phyloP scores from a whole-genome alignment of 2,797 vertebrate species.

The Aselliscus stoliczkanus region DNA sequence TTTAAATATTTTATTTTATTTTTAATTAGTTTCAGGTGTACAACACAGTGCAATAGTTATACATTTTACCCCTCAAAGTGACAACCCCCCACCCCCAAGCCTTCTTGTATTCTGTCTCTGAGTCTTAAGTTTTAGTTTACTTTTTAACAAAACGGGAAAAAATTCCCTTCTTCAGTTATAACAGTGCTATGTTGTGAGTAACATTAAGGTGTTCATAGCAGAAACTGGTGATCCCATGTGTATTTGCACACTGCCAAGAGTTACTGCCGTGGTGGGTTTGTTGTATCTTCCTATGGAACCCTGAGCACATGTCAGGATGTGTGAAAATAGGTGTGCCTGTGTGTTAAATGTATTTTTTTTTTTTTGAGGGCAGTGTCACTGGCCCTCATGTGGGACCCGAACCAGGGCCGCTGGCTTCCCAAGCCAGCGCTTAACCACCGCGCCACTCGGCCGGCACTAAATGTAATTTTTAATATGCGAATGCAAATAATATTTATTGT shows the following conservation, averaged over 20 bases:
- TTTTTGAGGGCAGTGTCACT: too few species aligned
- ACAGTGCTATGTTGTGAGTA: not conserved
- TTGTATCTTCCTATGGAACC: not conserved
- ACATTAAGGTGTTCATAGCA: not conserved
- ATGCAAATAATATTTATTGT: not conserved
- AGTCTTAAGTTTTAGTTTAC: not conserved
- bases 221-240: not conserved
- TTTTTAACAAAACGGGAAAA: not conserved
- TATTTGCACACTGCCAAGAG: not conserved
- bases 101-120: not conserved
- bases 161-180: not conserved
- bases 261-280: fast-evolving
- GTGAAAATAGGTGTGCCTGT: not conserved
- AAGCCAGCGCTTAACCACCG: too few species aligned
- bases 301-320: too few species aligned
- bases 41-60: too few species aligned
- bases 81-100: too few species aligned
- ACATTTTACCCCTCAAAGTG: too few species aligned
- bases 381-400: too few species aligned
- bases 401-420: too few species aligned
- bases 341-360: not conserved
- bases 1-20: too few species aligned
- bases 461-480: not conserved
- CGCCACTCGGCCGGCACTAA: too few species aligned
- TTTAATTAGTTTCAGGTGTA: too few species aligned